phyloP scores from a whole-genome alignment of 2,888 invertebrate species.

The Eupithecia inturbata region DNA sequence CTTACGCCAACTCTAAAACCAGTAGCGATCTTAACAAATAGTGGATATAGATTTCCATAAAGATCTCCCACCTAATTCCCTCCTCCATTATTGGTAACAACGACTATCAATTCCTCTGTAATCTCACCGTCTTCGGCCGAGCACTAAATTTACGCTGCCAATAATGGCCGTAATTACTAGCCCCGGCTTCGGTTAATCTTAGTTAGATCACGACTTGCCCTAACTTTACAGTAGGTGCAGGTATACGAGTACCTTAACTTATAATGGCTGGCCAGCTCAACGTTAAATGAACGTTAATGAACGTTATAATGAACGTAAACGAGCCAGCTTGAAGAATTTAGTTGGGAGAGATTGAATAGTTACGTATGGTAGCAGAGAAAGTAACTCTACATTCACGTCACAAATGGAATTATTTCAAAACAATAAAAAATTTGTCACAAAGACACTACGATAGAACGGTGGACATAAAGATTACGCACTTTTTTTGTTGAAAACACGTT shows the following conservation, averaged over 20 bases:
- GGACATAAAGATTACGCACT: no score
- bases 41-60: neutral
- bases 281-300: neutral
- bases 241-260: neutral
- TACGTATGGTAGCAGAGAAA: neutral
- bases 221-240: conserved; percentile 19
- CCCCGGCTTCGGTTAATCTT: conserved; percentile 63
- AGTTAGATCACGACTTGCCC: conserved; percentile 39
- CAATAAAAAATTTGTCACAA: neutral
- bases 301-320: conserved; percentile 8
- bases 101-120: conserved; percentile 31
- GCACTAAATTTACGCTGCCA: conserved; percentile 75
- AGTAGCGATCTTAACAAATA: neutral
- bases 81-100: conserved; percentile 26
- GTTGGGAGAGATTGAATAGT: neutral
- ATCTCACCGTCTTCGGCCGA: conserved; percentile 35
- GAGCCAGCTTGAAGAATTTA: neutral
- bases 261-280: neutral
- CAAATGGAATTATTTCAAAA: neutral
- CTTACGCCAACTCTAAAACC: neutral
- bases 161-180: conserved; percentile 78
- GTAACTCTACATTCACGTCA: no score
- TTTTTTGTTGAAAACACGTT: neutral
- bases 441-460: no score
- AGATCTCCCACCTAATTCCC: conserved; percentile 7